These are phyloP conservation scores for Agriopis aurantiaria DNA, from an alignment of 2,888 invertebrate genomes.

Conservation along the genomic window DNA sequence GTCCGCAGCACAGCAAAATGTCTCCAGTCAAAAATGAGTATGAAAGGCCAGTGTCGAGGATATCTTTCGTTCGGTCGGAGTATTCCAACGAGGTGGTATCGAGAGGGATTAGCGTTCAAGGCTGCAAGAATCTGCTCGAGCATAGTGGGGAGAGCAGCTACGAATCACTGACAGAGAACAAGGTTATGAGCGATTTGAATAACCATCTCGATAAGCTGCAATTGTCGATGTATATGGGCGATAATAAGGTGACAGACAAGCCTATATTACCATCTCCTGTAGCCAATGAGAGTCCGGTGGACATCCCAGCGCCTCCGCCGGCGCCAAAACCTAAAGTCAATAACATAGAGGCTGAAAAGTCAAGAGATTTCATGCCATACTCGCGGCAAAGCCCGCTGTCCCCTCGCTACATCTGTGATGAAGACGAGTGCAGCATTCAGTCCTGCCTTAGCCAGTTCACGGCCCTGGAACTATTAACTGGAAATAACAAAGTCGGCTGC, in stretches of 20 bases:
- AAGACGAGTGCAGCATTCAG: slow-evolving; percentile 93
- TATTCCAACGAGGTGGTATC: slow-evolving; percentile 77
- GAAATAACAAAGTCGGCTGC: slow-evolving; percentile 97
- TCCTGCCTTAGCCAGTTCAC: slow-evolving; percentile 98
- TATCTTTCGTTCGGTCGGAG: slow-evolving; percentile 71
- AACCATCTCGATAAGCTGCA: slow-evolving; percentile 74
- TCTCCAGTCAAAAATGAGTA: slow-evolving; percentile 72
- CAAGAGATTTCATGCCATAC: slow-evolving; percentile 67
- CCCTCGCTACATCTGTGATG: slow-evolving; percentile 90
- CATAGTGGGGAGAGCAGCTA: slow-evolving; percentile 75
- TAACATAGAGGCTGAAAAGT: slow-evolving; percentile 68
- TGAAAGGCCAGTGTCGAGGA: slow-evolving; percentile 71
- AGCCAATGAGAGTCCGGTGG: slow-evolving; percentile 52
- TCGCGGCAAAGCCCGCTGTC: slow-evolving; percentile 84
- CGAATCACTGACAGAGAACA: slow-evolving; percentile 66
- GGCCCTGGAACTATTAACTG: slow-evolving; percentile 95
- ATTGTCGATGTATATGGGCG: slow-evolving; percentile 61
- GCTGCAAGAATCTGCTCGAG: slow-evolving; percentile 70
- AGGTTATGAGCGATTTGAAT: slow-evolving; percentile 62
- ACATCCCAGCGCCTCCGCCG: slow-evolving; percentile 56
- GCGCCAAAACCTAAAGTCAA: slow-evolving; percentile 66
- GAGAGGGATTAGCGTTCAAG: slow-evolving; percentile 76
- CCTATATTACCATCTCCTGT: slow-evolving; percentile 65
- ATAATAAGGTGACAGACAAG: slow-evolving; percentile 55
- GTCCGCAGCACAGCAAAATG: slow-evolving; percentile 75